phyloP scores from a whole-genome alignment of 2,113 vertebrate species.

The Atherinomorus stipes region DNA sequence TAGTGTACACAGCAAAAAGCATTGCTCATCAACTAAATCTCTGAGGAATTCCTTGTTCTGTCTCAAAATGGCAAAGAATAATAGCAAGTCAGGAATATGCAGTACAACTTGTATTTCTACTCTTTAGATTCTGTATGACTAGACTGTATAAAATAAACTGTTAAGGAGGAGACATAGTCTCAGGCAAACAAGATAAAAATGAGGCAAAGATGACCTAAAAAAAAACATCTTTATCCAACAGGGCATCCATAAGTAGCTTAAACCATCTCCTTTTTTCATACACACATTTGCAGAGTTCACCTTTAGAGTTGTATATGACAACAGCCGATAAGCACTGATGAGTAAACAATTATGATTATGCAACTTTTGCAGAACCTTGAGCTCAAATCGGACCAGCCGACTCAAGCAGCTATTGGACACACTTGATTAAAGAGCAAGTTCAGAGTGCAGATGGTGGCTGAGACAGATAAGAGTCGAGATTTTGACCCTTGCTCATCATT shows the following conservation, averaged over 20 bases:
- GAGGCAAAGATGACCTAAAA: not conserved
- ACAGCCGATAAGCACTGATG: conserved; percentile 61
- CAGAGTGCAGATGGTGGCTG: not conserved
- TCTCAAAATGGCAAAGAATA: conserved; percentile 4
- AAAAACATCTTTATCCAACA: conserved; percentile 1
- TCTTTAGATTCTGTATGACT: not conserved
- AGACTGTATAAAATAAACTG: not conserved
- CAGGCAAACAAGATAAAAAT: not conserved
- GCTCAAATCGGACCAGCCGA: conserved; percentile 18
- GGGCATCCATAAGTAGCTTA: not conserved
- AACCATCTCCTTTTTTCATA: conserved; percentile 9
- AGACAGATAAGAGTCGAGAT: conserved; percentile 40
- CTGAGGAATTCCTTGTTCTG: conserved; percentile 26
- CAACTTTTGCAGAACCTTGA: conserved; percentile 63
- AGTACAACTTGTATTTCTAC: not conserved
- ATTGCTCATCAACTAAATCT: conserved; percentile 16
- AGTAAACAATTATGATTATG: conserved; percentile 64
- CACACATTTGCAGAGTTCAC: conserved; percentile 24
- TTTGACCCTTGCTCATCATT: conserved; percentile 58
- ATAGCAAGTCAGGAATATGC: not conserved
- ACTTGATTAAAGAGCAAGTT: conserved; percentile 25
- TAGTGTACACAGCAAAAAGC: conserved; percentile 23
- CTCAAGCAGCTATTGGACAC: conserved; percentile 13
- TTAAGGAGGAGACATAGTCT: not conserved
- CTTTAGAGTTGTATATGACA: conserved; percentile 35